Base-by-base conservation (phyloP, 1,140 invertebrate species). In the Vanessa atalanta region DNA sequence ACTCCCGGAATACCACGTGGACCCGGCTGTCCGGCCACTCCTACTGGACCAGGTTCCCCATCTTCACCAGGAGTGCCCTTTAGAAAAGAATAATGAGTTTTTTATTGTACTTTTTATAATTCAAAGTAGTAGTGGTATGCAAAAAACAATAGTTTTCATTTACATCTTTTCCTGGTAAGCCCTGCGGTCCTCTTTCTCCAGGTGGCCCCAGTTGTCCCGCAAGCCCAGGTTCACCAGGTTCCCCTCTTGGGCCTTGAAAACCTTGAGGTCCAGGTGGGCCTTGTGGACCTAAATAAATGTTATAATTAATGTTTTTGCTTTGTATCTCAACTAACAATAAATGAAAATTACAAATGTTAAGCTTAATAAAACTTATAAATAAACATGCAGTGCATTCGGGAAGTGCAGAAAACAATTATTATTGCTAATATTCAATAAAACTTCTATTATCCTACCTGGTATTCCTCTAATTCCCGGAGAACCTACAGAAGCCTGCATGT, bases 111-210 rank as follows among this genome's bases (percentile, higher is more conserved):
- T 50, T 50, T 50, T n/a, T 14, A 50, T 13, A 50, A 15, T 14
- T 13, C 1, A 15, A 15, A 48, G 31, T 43, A 43, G 37, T 43
- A 9, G 37, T 43, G 9, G 7, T 43, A 43, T 9, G 37, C 3
- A 37, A 7, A 9, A 43, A 43, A 43, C 7, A 5, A 43, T 43
- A 43, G n/a, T 50, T 50, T 50, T 23, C 14, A 31, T 79, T 94
- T 93, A 97, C 96, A 89, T 97, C 96, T 94, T 97, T 97, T 80
- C 96, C 96, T 4, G 96, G 94, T 63, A 94, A 81, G 69, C 97
- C 96, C 50, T 95, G 94, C 13, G 95, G 89, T 72, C 96, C 97
- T 68, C 94, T 88, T 53, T 95, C 89, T 7, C 97, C 97, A 9
- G 94, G 83, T 16, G 94, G 87, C 26, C 96, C 96, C 51, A 91